A percentile compares a stretch with the other conserved stretches of the same genome.
Evolutionary conservation across 2,113 vertebrate species (phyloP).

Genomic region (Ciconia boyciana): DNA sequence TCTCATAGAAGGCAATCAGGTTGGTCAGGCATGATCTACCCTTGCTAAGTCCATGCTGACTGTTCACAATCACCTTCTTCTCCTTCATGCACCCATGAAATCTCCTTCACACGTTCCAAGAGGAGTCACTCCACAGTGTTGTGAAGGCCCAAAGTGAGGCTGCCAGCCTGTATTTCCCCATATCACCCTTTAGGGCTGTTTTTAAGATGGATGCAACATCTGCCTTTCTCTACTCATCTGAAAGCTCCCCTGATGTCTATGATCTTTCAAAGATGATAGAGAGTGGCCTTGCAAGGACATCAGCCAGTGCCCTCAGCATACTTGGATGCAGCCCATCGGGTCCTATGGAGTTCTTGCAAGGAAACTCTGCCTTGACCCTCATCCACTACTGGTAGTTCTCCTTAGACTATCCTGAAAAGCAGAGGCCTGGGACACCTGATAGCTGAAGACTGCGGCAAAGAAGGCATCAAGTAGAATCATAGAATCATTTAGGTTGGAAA

Average conservation of each 20-base stretch:
- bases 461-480: background rate
- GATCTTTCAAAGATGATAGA: background rate
- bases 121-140: background rate
- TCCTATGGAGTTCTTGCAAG: background rate
- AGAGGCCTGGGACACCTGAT: background rate
- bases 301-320: background rate
- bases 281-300: background rate
- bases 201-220: background rate
- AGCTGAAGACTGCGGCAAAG: background rate
- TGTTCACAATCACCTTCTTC: background rate
- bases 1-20: background rate
- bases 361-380: background rate
- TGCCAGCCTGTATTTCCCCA: background rate
- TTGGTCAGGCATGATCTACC: background rate
- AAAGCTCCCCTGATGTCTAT: background rate
- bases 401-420: background rate
- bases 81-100: background rate
- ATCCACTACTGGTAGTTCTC: background rate
- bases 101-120: background rate
- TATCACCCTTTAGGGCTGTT: background rate
- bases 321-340: background rate
- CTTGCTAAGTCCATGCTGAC: background rate
- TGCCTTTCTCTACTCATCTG: background rate
- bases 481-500: background rate
- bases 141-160: background rate